Base-by-base conservation (phyloP, 2,797 vertebrate genomes). In the Pangasius krempfi region DNA sequence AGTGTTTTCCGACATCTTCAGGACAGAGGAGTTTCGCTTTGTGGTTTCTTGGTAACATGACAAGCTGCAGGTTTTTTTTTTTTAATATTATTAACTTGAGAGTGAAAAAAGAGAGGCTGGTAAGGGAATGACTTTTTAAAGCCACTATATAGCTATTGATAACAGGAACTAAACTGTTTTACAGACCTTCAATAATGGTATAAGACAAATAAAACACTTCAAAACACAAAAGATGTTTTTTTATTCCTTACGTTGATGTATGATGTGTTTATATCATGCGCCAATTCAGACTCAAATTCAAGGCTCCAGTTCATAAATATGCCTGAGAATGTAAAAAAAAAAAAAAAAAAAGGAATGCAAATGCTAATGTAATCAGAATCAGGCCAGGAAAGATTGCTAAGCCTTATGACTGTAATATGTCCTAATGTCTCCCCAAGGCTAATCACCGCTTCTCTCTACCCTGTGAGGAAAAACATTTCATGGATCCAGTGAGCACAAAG, bases 351-450 rank as follows among this genome's bases (percentile, higher is more conserved):
- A 10, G 7, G 4, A 52, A 82, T 14, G 56, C 62, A 33, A 68
- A 84, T 84, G 82, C 82, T 50, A 84, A 84, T 62, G 72, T 78
- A 76, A 86, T 86, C 72, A 76, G 54, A 64, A 76, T 44, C 72
- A 86, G 82, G 44, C 27, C 30, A 40, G 56, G 37, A 16, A 78
- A 1, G 72, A 78, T 16, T 58, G 27, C 72, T 30, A 47, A 20
- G 84, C 66, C 13, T 82, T 47, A 75, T 64, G 54, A 82, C 33
- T 60, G 50, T 82, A 68, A 85, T 33, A 14, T 14, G 44, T 66
- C 47, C 70, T 30, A 30, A 73, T 66, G 44, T 64, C 85, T 88
- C 76, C 66, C 66, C 50, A 30, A 70, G 47, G 50, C 56, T 9
- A 47, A 86, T 60, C 62, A 75, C 66, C 2, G 2, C 47, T 62